Evolutionary conservation across 1,140 invertebrate species (phyloP).

Genomic region (Neelides sp.): DNA sequence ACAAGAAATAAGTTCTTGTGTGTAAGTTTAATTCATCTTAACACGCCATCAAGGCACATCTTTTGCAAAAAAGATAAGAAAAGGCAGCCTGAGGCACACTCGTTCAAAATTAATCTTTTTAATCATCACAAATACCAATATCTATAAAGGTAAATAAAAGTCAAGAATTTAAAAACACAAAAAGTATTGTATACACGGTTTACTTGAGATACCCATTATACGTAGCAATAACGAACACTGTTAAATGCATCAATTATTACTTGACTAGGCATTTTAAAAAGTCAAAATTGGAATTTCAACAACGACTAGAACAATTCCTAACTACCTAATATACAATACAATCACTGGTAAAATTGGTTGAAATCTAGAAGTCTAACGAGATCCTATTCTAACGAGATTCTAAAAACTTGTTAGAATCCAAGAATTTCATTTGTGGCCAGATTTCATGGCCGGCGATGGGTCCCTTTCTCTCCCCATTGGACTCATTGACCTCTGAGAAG

Average conservation of each 20-base stretch:
- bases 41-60: slow-evolving; percentile 24
- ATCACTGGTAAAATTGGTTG: too few species aligned
- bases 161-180: neutral
- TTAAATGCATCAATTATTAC: neutral
- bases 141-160: slow-evolving; percentile 5
- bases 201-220: slow-evolving; percentile 2
- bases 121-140: slow-evolving; percentile 1
- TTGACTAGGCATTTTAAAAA: neutral
- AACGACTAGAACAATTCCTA: too few species aligned
- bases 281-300: too few species aligned
- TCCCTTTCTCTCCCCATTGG: slow-evolving; percentile 23
- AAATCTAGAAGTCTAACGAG: too few species aligned
- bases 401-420: too few species aligned
- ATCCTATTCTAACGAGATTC: too few species aligned
- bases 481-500: slow-evolving; percentile 23
- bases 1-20: neutral
- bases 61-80: slow-evolving; percentile 22
- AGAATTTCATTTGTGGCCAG: too few species aligned
- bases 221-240: neutral
- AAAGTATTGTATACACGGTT: neutral
- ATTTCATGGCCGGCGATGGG: too few species aligned
- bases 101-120: slow-evolving; percentile 3
- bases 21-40: neutral
- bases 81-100: slow-evolving; percentile 29
- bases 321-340: too few species aligned